These are phyloP conservation scores for Tridacna gigas DNA, from an alignment of 2,888 invertebrate genomes.

Conservation along the genomic window DNA sequence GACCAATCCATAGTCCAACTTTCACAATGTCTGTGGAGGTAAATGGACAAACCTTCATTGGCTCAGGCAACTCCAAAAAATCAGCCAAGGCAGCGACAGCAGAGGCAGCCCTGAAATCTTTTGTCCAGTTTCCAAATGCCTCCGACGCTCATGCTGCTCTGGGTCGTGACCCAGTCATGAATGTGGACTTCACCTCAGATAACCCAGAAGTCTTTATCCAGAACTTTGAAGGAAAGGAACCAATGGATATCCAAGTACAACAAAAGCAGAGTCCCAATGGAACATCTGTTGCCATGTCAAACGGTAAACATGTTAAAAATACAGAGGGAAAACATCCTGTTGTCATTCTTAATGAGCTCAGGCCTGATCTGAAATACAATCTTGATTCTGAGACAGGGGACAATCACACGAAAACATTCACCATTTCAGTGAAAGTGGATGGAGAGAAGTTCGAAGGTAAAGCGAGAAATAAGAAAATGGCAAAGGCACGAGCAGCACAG, in stretches of 20 bases:
- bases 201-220: constrained; percentile 81
- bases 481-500: constrained; percentile 95
- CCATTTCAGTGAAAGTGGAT: constrained; percentile 87
- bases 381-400: constrained; percentile 86
- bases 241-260: constrained; percentile 29
- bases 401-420: constrained; percentile 91
- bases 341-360: constrained; percentile 94
- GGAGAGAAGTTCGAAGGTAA: constrained; percentile 89
- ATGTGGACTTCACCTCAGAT: constrained; percentile 87
- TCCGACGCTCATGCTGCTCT: constrained; percentile 86
- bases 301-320: constrained; percentile 66
- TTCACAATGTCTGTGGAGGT: constrained; percentile 92
- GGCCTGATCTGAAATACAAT: constrained; percentile 89
- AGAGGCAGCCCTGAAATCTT: constrained; percentile 78
- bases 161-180: constrained; percentile 75
- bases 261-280: constrained; percentile 44
- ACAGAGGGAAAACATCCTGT: constrained; percentile 89
- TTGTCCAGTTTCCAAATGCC: constrained; percentile 84
- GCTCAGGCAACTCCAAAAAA: constrained; percentile 89
- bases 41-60: constrained; percentile 88
- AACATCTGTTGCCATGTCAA: constrained; percentile 10
- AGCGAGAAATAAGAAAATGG: constrained; percentile 95
- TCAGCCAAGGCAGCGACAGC: constrained; percentile 90
- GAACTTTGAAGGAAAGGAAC: constrained; percentile 72
- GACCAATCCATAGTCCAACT: constrained; percentile 94